A percentile compares a stretch with the other conserved stretches of the same genome.
Conservation (phyloP, 2,888 invertebrate species). For the Drosophila pseudotakahashii region DNA sequence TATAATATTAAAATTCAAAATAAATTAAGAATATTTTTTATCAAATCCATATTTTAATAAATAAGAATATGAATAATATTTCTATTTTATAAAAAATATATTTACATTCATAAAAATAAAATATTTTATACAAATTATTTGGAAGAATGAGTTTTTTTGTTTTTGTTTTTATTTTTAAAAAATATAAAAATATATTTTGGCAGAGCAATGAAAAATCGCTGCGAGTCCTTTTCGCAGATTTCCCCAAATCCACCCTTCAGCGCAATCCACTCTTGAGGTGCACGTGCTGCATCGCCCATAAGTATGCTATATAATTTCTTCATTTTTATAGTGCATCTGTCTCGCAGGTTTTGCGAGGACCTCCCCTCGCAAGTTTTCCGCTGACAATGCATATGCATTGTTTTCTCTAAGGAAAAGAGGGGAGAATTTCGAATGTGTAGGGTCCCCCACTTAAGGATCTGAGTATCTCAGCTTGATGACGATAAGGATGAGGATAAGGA, state of each 20-base stretch:
- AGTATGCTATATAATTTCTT: constrained; percentile 69
- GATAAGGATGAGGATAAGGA: constrained; percentile 4
- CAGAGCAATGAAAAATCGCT: constrained; percentile 38
- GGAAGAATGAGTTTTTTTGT: no score
- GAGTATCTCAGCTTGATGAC: constrained; percentile 9
- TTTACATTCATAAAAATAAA: no score
- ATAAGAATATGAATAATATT: no score
- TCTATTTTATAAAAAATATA: no score
- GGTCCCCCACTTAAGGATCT: constrained; percentile 7
- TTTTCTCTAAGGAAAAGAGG: constrained; percentile 15
- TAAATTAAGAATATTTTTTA: no score
- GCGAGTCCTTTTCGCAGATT: not conserved
- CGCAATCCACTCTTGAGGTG: constrained; percentile 58
- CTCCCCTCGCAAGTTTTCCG: constrained; percentile 52
- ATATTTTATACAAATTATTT: no score
- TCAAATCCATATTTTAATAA: no score
- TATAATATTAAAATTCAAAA: no score
- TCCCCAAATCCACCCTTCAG: constrained; percentile 65
- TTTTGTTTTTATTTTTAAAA: no score
- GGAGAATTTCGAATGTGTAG: not conserved
- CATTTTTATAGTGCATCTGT: constrained; percentile 71
- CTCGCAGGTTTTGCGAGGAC: constrained; percentile 24
- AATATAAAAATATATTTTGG: no score
- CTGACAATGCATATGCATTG: constrained; percentile 68
- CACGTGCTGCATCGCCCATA: constrained; percentile 60